These are phyloP conservation scores for Salvelinus namaycush DNA, from an alignment of 2,113 vertebrate genomes.

Conservation along the genomic window DNA sequence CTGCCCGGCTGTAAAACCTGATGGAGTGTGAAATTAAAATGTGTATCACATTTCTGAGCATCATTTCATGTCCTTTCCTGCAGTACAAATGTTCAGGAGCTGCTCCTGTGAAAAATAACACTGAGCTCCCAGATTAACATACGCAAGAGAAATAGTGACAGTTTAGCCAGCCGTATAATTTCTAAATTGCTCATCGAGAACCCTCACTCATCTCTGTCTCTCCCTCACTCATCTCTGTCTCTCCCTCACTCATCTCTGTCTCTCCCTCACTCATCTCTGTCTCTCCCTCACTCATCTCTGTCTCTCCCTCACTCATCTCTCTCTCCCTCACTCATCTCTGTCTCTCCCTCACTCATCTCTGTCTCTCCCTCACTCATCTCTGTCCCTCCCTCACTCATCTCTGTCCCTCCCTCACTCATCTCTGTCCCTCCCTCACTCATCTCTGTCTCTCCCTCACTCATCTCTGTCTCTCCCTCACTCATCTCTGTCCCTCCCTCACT, in stretches of 20 bases:
- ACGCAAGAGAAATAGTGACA: slow-evolving; percentile 63
- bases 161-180: slow-evolving; percentile 64
- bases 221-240: not conserved
- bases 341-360: not conserved
- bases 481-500: not conserved
- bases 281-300: no score
- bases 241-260: not conserved
- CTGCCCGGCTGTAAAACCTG: slow-evolving; percentile 79
- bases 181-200: slow-evolving; percentile 39
- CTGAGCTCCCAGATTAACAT: slow-evolving; percentile 62
- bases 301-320: no score
- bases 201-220: not conserved
- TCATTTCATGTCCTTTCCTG: slow-evolving; percentile 79
- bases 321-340: not conserved
- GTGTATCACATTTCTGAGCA: slow-evolving; percentile 85
- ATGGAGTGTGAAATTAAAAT: slow-evolving; percentile 91
- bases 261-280: no score
- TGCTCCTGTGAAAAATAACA: slow-evolving; percentile 53
- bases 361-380: not conserved
- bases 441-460: no score
- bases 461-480: slow-evolving; percentile 3
- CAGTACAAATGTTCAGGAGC: slow-evolving; percentile 67
- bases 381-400: not conserved
- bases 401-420: no score
- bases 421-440: not conserved